A percentile compares a stretch with the other conserved stretches of the same genome.
These are phyloP conservation scores for Diarsia mendica DNA, from an alignment of 2,888 invertebrate genomes.

Conservation along the genomic window DNA sequence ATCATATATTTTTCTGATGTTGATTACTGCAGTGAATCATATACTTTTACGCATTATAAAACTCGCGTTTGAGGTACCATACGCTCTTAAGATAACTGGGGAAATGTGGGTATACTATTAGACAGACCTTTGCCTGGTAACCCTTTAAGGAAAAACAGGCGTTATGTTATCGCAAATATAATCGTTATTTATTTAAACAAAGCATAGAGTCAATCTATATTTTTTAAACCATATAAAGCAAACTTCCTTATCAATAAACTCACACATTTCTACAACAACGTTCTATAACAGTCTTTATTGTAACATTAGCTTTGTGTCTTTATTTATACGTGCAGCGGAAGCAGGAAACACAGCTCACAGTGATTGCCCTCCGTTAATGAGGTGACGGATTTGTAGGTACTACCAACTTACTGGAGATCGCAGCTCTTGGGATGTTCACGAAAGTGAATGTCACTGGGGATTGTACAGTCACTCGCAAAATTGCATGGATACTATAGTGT, in stretches of 20 bases:
- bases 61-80: too few species aligned
- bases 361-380: slow-evolving; percentile 61
- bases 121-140: too few species aligned
- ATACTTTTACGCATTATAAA: too few species aligned
- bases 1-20: too few species aligned
- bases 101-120: too few species aligned
- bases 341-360: slow-evolving; percentile 54
- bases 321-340: slow-evolving; percentile 51
- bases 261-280: background rate
- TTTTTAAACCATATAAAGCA: background rate
- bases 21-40: too few species aligned
- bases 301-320: slow-evolving; percentile 47
- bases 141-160: too few species aligned
- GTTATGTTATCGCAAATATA: background rate
- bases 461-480: background rate
- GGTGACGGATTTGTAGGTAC: slow-evolving; percentile 46
- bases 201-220: background rate
- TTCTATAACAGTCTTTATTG: slow-evolving; percentile 49
- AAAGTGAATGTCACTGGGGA: background rate
- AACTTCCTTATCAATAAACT: background rate
- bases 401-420: slow-evolving; percentile 31
- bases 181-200: background rate
- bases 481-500: too few species aligned
- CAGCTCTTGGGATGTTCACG: slow-evolving; percentile 4
- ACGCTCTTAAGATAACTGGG: too few species aligned